Base-by-base conservation (phyloP, 2,888 invertebrate genomes). In the Lepidochrysops patricia region DNA sequence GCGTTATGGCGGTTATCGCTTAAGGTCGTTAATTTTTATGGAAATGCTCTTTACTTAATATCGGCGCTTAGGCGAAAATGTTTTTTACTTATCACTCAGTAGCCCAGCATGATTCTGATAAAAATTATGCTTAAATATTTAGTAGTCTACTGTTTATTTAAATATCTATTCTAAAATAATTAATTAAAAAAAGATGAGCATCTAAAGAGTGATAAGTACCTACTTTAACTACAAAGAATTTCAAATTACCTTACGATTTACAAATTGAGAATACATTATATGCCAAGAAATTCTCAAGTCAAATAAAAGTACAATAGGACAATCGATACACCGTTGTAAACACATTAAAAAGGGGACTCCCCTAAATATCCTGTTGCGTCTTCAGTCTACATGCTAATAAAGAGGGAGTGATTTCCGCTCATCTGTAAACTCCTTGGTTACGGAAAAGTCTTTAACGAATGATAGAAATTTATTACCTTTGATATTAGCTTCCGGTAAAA, bases 281-380 rank as follows among this genome's bases (percentile, higher is more conserved):
- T 19, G 19, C 43, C 43, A 43, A 43, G 19, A 43, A 80, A 87
- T 87, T 87, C 85, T 76, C 85, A 86, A 89, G 83, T 85, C 84
- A 87, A 87, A 89, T 86, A 87, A 82, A 84, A 82, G 76, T 79
- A 82, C 82, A 84, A 82, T 82, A 75, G 79, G 80, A 87, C 86
- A 88, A 87, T 89, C 88, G 86, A 88, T 88, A 88, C 82, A 82
- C 78, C 77, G 82, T 82, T 87, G 88, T 89, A 88, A 89, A 88
- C 88, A 89, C 87, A 87, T 89, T 88, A 87, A 80, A 73, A 80
- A 77, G 82, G 82, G 83, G 83, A 76, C 72, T 83, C 84, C 80
- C 84, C 80, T 76, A 80, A 82, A 82, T 82, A 84, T 85, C 85
- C 84, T 85, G 86, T 86, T 86, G 86, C 84, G 80, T 78, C 78